Conservation (phyloP, 23 tunicate species). For the Aplidium turbinatum region DNA sequence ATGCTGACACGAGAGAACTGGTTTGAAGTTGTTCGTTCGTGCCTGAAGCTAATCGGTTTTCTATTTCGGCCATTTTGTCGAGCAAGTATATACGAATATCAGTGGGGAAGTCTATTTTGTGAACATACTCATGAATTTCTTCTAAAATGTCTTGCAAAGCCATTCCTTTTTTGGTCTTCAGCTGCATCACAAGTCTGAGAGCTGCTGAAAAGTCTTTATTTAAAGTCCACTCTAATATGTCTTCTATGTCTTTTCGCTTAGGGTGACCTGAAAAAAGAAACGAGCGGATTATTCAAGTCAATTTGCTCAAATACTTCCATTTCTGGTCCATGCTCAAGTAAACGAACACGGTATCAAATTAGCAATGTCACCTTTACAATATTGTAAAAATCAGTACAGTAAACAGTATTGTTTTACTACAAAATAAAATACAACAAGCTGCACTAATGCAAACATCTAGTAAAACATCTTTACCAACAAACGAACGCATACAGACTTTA, state of each 20-base stretch:
- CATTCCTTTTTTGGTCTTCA: constrained; percentile 80
- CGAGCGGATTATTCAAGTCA: too few species aligned
- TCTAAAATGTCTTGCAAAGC: constrained; percentile 87
- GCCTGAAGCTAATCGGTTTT: constrained; percentile 81
- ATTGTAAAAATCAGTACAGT: not conserved
- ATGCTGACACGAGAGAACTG: constrained; percentile 68
- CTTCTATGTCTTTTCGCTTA: constrained; percentile 73
- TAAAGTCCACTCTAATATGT: constrained; percentile 87
- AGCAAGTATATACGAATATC: constrained; percentile 52
- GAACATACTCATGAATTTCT: constrained; percentile 71
- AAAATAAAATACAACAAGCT: not conserved
- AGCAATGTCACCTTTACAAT: not conserved
- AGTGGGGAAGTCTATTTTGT: constrained; percentile 81
- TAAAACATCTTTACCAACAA: not conserved
- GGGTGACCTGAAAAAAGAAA: constrained; percentile 64
- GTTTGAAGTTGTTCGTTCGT: constrained; percentile 89
- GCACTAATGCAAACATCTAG: not conserved
- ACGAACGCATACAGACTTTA: too few species aligned
- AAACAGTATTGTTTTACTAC: not conserved
- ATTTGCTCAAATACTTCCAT: too few species aligned
- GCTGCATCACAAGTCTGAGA: constrained; percentile 39
- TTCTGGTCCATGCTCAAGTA: too few species aligned
- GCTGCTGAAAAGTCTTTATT: constrained; percentile 71
- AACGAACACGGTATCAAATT: not conserved
- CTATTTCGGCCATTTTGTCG: constrained; percentile 86